Base-by-base conservation (phyloP, 2,888 invertebrate genomes). In the Eristalis pertinax region DNA sequence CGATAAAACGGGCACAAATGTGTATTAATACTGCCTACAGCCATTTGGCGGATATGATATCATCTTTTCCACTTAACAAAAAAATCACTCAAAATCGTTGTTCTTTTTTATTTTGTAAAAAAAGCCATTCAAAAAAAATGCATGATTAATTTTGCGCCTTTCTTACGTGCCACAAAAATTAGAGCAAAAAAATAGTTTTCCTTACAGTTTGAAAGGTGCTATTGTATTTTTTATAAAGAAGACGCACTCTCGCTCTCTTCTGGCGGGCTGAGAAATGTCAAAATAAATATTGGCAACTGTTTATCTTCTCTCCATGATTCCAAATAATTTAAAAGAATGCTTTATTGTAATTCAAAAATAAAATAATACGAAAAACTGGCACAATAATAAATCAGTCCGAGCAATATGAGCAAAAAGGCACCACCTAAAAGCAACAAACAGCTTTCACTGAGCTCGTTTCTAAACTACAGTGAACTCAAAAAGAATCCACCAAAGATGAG, bases 381-480 rank as follows among this genome's bases (percentile, higher is more conserved):
- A 32, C 15, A 19, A 56, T 43, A n/a, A 43, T 43, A 19, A 38
- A n/a, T 32, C 11, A 15, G 10, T 26, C 7, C 11, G 0, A 4
- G 2, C 50, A 82, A 72, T 3, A 87, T 87, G 87, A 84, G 5
- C n/a, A 72, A 41, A 68, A 84, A 73, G 13, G 76, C 68, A 11
- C 4, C 41, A 4, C 19, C 22, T 1, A 80, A 64, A 56, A 63
- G 2, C 15, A 76, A 85, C 5, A 91, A 90, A 43, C 91, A 91
- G 35, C 88, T 91, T 75, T 90, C 91, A 1, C 79, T 92, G 75
- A 90, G 90, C 68, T 89, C 91, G 11, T 92, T 92, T 74, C 81
- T 92, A 32, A 91, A 90, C 13, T 88, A 90, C 13, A 89, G 88
- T 29, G 89, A 89, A 26, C 68, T 67, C 0, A 89, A 89, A 73